phyloP scores from a whole-genome alignment of 2,888 invertebrate species.

The Polymixis flavicincta region DNA sequence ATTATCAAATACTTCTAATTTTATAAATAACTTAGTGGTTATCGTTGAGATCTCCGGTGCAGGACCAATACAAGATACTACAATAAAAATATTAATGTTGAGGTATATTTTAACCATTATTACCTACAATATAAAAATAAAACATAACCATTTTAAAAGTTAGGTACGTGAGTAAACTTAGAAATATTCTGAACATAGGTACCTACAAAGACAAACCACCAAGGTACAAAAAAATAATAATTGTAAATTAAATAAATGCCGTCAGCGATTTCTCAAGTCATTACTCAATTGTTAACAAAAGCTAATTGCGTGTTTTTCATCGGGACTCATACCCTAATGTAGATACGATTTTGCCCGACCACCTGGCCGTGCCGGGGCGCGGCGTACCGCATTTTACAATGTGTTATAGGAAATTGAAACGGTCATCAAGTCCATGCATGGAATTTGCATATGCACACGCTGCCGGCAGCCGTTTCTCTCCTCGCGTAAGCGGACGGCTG shows the following conservation, averaged over 20 bases:
- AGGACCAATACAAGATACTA: background rate
- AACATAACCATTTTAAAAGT: too few species aligned
- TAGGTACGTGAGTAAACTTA: too few species aligned
- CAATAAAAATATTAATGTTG: background rate
- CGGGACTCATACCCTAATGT: too few species aligned
- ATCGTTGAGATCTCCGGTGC: rapidly evolving
- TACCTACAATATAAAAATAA: too few species aligned
- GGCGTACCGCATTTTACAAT: too few species aligned
- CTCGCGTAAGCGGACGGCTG: background rate
- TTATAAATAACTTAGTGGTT: background rate
- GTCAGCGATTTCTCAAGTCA: background rate
- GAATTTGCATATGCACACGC: too few species aligned
- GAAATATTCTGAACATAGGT: too few species aligned
- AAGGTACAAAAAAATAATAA: background rate
- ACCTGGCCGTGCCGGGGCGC: too few species aligned
- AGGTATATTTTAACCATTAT: background rate
- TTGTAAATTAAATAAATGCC: background rate
- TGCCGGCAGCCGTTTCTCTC: background rate
- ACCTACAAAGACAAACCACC: background rate
- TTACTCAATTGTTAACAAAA: background rate
- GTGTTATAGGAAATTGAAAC: background rate
- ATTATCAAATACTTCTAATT: conserved; percentile 20
- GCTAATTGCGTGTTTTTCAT: background rate
- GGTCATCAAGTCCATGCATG: background rate
- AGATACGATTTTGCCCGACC: background rate